These are phyloP conservation scores for Enteromius argenteus DNA, from an alignment of 2,797 vertebrate genomes.

Conservation along the genomic window DNA sequence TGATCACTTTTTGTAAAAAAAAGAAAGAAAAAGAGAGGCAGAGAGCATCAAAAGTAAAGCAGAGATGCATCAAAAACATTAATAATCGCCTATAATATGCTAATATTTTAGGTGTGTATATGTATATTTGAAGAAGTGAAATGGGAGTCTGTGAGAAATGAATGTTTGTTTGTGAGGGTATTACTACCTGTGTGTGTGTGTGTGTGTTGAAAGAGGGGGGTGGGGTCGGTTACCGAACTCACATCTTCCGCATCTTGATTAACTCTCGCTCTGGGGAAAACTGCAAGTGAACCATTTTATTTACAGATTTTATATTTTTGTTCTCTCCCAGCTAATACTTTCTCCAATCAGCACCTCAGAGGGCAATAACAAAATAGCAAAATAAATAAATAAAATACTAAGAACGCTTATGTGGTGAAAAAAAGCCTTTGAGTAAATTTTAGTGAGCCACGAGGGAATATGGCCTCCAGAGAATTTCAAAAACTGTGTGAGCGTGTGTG, in stretches of 20 bases:
- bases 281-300: constrained; percentile 50
- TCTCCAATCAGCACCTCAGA: constrained; percentile 42
- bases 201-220: constrained; percentile 16
- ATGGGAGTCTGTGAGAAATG: background rate
- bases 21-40: background rate
- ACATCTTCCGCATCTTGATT: constrained; percentile 36
- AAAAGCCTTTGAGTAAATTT: constrained; percentile 53
- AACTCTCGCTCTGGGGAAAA: constrained; percentile 34
- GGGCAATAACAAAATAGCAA: constrained; percentile 42
- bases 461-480: constrained; percentile 45
- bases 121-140: background rate
- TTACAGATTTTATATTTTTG: constrained; percentile 48
- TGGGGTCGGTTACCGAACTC: background rate
- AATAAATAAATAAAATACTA: constrained; percentile 47
- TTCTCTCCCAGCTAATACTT: constrained; percentile 37
- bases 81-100: background rate
- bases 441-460: constrained; percentile 48
- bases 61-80: background rate
- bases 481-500: constrained; percentile 32
- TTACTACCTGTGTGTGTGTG: background rate
- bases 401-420: constrained; percentile 41
- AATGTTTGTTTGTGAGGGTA: background rate
- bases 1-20: background rate
- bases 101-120: background rate
- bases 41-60: background rate